A percentile compares a stretch with the other conserved stretches of the same genome.
These are phyloP conservation scores for Plectus sambesii DNA, from an alignment of 1,140 invertebrate species.

Conservation along the genomic window DNA sequence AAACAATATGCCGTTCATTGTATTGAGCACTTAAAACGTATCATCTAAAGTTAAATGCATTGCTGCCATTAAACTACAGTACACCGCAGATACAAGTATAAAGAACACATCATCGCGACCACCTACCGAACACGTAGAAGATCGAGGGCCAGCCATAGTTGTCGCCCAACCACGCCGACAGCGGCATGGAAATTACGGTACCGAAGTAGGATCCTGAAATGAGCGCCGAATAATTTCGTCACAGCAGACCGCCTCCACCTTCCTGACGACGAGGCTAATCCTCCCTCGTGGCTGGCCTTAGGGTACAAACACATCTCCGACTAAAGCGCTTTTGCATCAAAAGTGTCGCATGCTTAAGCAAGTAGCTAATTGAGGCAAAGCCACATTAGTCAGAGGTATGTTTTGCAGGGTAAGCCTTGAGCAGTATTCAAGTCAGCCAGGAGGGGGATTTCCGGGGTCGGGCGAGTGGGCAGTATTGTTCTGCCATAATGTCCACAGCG, in stretches of 20 bases:
- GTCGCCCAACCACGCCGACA: constrained; percentile 46
- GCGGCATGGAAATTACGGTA: constrained; percentile 46
- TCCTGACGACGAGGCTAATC: too few species aligned
- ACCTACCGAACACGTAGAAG: constrained; percentile 49
- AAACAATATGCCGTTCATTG: background rate
- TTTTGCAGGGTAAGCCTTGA: background rate
- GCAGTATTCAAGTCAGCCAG: background rate
- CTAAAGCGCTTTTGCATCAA: too few species aligned
- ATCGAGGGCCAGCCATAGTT: constrained; percentile 47
- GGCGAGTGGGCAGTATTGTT: background rate
- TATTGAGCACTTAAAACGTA: constrained; percentile 6
- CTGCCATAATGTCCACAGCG: too few species aligned
- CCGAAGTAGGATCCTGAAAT: constrained; percentile 46
- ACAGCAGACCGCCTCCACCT: too few species aligned
- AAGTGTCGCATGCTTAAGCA: too few species aligned
- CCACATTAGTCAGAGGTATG: too few species aligned
- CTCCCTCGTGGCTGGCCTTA: too few species aligned
- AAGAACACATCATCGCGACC: background rate
- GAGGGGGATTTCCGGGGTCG: background rate
- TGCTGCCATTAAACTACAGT: too few species aligned
- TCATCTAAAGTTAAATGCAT: constrained; percentile 14
- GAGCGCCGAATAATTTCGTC: too few species aligned
- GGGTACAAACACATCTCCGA: too few species aligned
- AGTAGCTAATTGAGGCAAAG: too few species aligned
- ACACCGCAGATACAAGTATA: too few species aligned